phyloP scores from a whole-genome alignment of 2,113 vertebrate species.

The Epinephelus lanceolatus region DNA sequence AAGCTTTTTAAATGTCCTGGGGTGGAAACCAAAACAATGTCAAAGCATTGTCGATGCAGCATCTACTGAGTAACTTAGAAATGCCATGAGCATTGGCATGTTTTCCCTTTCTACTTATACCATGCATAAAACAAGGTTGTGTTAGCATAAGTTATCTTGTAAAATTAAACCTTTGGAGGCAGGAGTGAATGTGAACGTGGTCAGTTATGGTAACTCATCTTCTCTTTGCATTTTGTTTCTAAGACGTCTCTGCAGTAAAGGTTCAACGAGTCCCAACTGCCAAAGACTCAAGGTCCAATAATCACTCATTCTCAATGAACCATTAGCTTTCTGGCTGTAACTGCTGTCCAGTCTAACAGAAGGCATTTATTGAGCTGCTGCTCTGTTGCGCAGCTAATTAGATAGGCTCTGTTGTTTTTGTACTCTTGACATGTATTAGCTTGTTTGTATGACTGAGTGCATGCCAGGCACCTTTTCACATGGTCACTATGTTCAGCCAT shows the following conservation, averaged over 20 bases:
- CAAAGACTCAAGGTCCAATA: conserved; percentile 63
- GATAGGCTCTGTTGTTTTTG: conserved; percentile 72
- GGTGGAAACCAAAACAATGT: conserved; percentile 24
- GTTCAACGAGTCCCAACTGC: conserved; percentile 61
- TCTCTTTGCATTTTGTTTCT: conserved; percentile 17
- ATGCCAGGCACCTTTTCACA: conserved; percentile 52
- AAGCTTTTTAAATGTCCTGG: conserved; percentile 24
- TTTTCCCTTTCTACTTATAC: not conserved
- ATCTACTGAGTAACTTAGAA: conserved; percentile 13
- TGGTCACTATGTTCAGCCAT: conserved; percentile 47
- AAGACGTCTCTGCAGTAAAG: conserved; percentile 62
- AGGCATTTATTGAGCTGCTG: conserved; percentile 78
- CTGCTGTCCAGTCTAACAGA: conserved; percentile 66
- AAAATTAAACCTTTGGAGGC: conserved; percentile 9
- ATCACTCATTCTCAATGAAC: conserved; percentile 79
- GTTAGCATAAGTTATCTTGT: not conserved
- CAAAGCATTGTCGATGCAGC: conserved; percentile 17
- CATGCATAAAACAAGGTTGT: not conserved
- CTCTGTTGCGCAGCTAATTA: conserved; percentile 79
- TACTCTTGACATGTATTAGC: conserved; percentile 67
- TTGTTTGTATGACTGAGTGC: conserved; percentile 74
- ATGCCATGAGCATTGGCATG: not conserved
- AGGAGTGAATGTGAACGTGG: conserved; percentile 10
- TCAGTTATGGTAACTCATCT: conserved; percentile 1
- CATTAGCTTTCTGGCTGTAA: conserved; percentile 76